These are phyloP conservation scores for Vanessa atalanta DNA, from an alignment of 1,140 invertebrate species.

Conservation along the genomic window DNA sequence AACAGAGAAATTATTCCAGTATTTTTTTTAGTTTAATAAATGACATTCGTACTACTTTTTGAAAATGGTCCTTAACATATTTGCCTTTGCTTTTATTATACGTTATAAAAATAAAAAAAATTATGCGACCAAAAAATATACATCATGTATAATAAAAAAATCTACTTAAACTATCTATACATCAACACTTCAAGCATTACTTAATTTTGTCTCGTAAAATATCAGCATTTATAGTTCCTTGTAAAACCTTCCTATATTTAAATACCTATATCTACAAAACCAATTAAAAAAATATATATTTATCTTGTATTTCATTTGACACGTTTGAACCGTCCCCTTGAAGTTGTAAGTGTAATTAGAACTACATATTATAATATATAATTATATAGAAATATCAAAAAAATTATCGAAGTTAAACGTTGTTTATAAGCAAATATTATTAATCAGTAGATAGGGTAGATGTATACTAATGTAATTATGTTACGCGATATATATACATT, in stretches of 20 bases:
- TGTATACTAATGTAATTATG: background rate
- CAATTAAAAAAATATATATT: constrained; percentile 24
- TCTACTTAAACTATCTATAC: too few species aligned
- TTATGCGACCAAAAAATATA: too few species aligned
- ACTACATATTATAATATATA: constrained; percentile 18
- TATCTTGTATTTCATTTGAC: constrained; percentile 55
- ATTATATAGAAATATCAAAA: constrained; percentile 17
- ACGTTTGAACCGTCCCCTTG: constrained; percentile 69
- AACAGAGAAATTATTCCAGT: too few species aligned
- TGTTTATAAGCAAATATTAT: constrained; percentile 25
- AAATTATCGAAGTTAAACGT: constrained; percentile 23
- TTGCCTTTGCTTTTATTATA: too few species aligned
- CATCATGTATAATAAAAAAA: too few species aligned
- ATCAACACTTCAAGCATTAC: background rate
- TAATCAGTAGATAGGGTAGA: background rate
- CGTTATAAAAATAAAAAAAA: too few species aligned
- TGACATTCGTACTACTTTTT: too few species aligned
- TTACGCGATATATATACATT: background rate
- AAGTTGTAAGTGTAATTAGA: constrained; percentile 57
- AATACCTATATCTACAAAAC: constrained; percentile 2
- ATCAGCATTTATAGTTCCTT: constrained; percentile 30
- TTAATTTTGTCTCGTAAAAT: background rate
- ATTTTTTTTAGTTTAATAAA: too few species aligned
- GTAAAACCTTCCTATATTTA: constrained; percentile 22
- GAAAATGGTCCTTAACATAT: too few species aligned